Base-by-base conservation (phyloP, 2,797 vertebrate species). In the Oreochromis grahami region DNA sequence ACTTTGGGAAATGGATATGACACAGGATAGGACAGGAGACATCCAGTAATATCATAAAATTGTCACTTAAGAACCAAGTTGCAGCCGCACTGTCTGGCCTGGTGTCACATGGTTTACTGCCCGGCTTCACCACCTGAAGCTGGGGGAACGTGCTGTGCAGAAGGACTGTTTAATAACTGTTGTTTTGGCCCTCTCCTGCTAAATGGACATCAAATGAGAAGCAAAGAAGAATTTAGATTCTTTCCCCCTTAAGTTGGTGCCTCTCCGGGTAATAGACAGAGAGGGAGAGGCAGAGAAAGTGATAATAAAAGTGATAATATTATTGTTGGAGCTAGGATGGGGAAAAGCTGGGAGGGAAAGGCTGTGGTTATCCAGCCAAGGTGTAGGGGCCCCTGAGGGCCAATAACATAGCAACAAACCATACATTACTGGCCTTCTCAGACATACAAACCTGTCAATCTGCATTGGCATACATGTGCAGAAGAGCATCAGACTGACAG, bases 401-500 rank as follows among this genome's bases (percentile, higher is more conserved):
- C 80, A 84, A 79, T 85, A 89, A 80, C 87, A 87, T 77, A 83
- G 82, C 81, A 90, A 86, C 89, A 91, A 91, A 89, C 56, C 86
- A 87, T 85, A 77, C 38, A 86, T 92, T 88, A 72, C 51, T 87
- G 88, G 89, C 85, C 77, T 91, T 89, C 93, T 88, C 80, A 68
- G 84, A 89, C 91, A 91, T 89, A 91, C 56, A 83, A 58, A 86
- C 92, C 95, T 95, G 96, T 95, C 96, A 96, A 85, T 94, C 87
- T 95, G 82, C 83, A 92, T 92, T 51, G 79, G n/a, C 83, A 89
- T 81, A 95, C 87, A 89, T 70, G 79, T 89, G 94, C 93, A 95
- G 93, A 95, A 94, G 94, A 94, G 95, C 94, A 94, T 94, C 91
- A 90, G 93, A 94, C 84, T 95, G 95, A 97, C 96, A 95, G 95